phyloP scores from a whole-genome alignment of 2,888 invertebrate species.

The Hypomecis atomaria region DNA sequence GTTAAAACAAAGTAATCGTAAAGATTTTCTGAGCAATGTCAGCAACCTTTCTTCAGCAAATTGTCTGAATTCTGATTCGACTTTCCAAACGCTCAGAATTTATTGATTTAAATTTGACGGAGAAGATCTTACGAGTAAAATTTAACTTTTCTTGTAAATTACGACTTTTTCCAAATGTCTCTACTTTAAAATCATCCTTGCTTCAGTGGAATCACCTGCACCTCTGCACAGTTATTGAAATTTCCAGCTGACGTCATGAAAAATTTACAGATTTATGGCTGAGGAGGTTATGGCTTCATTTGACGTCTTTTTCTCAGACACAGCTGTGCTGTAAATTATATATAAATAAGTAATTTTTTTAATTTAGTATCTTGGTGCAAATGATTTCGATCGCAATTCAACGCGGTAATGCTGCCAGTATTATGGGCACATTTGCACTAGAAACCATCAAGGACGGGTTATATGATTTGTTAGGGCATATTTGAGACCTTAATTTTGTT shows the following conservation, averaged over 20 bases:
- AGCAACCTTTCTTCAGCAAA: too few relatives aligned
- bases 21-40: too few relatives aligned
- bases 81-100: too few relatives aligned
- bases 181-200: constrained; percentile 19
- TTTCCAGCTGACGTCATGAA: constrained; percentile 28
- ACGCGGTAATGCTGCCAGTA: too few relatives aligned
- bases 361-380: too few relatives aligned
- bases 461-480: too few relatives aligned
- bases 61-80: too few relatives aligned
- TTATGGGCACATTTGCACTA: too few relatives aligned
- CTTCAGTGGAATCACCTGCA: constrained; percentile 25
- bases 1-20: too few relatives aligned
- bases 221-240: constrained; percentile 30
- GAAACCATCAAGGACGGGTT: too few relatives aligned
- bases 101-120: background rate
- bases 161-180: constrained; percentile 6
- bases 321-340: background rate
- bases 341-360: background rate
- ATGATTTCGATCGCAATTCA: too few relatives aligned
- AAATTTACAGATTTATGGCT: constrained; percentile 23
- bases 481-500: too few relatives aligned
- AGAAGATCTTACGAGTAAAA: background rate
- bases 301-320: background rate
- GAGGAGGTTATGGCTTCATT: constrained; percentile 5
- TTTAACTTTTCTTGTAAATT: constrained; percentile 10